Evolutionary conservation across 92 coral and sea anemone genomes (phyloP).

Genomic region (Phymanthus crucifer): DNA sequence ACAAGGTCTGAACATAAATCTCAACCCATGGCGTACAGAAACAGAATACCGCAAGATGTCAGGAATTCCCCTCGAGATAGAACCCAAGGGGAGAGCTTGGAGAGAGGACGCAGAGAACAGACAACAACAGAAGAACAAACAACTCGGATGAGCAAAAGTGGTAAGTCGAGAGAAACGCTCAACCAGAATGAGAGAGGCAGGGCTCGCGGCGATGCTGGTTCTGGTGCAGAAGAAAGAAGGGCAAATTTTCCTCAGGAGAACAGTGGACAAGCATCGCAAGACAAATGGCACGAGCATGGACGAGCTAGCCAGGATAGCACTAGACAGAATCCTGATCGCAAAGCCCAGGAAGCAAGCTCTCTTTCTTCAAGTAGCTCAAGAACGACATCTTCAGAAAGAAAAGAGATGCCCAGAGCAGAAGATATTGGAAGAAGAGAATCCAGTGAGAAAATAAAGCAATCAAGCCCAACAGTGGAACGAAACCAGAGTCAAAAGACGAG

Average conservation of each 20-base stretch:
- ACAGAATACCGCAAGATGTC: constrained; percentile 3
- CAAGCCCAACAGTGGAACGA: background rate
- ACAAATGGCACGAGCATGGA: background rate
- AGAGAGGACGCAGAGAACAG: too few species aligned
- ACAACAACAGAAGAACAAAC: background rate
- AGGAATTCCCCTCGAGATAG: constrained; percentile 13
- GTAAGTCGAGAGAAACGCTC: background rate
- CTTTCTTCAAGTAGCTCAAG: background rate
- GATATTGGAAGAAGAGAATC: background rate
- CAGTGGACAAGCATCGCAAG: background rate
- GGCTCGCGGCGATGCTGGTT: background rate
- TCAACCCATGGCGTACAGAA: constrained; percentile 3
- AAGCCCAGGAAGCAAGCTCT: background rate
- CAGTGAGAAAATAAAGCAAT: background rate
- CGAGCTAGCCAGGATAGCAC: background rate
- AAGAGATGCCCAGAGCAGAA: background rate
- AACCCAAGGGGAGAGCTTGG: background rate
- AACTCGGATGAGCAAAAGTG: background rate
- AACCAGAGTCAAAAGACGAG: background rate
- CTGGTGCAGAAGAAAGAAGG: background rate
- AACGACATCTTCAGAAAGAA: constrained; percentile 7
- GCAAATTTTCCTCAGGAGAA: background rate
- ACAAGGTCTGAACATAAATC: background rate
- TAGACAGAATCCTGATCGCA: constrained; percentile 2
- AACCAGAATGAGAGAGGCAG: constrained; percentile 7